Evolutionary conservation across 1,140 invertebrate genomes (phyloP).

Genomic region (Hirudo medicinalis): DNA sequence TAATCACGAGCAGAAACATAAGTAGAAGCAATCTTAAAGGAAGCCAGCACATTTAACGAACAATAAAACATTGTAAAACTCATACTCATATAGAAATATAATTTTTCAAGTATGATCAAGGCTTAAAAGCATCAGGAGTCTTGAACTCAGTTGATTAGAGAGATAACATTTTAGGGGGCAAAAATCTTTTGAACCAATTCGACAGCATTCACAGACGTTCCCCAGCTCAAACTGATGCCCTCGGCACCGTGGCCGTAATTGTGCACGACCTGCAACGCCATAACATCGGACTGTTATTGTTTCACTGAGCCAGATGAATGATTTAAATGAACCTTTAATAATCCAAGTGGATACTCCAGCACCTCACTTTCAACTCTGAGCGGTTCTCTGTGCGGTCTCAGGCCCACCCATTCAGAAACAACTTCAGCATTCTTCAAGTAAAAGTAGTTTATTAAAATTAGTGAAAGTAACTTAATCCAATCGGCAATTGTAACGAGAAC

Average conservation of each 20-base stretch:
- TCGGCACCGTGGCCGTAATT: constrained; percentile 87
- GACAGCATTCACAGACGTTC: constrained; percentile 63
- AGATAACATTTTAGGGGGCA: no score
- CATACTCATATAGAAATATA: no score
- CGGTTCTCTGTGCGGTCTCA: constrained; percentile 35
- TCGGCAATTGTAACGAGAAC: not conserved
- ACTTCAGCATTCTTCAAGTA: constrained; percentile 16
- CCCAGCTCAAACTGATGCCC: constrained; percentile 74
- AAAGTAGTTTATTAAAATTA: no score
- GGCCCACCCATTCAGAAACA: constrained; percentile 18
- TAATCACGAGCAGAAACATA: no score
- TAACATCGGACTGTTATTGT: not conserved
- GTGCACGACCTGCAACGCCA: constrained; percentile 50
- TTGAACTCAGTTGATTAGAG: no score
- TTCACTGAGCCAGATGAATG: not conserved
- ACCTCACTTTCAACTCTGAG: constrained; percentile 58
- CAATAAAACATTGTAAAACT: no score
- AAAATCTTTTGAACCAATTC: constrained; percentile 39
- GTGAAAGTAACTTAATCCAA: no score
- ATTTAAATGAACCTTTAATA: not conserved
- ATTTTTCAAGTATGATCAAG: no score
- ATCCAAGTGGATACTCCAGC: constrained; percentile 12
- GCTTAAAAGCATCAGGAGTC: no score
- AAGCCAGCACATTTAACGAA: no score
- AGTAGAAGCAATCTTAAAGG: no score